These are phyloP conservation scores for Drosophila demipolita DNA, from an alignment of 2,888 invertebrate genomes.

Conservation along the genomic window DNA sequence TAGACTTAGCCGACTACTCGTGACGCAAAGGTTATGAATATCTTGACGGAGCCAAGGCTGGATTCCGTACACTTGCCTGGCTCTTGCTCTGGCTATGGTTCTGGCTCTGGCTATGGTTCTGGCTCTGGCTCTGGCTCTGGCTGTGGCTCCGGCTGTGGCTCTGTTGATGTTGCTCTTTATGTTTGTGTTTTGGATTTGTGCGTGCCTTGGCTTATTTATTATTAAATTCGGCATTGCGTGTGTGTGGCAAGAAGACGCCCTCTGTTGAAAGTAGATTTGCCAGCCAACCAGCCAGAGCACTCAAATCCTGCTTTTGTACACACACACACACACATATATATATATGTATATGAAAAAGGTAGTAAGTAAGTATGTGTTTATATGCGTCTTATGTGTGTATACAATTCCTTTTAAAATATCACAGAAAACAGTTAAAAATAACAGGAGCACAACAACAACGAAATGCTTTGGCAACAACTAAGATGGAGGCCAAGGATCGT, in stretches of 20 bases:
- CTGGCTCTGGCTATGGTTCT: no score
- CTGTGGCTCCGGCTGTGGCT: not conserved
- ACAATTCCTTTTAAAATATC: constrained; percentile 52
- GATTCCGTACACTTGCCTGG: constrained; percentile 8
- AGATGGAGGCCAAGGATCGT: constrained; percentile 34
- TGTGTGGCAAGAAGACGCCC: constrained; percentile 20
- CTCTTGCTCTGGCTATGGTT: constrained; percentile 5
- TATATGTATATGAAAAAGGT: no score
- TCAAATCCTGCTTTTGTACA: constrained; percentile 6
- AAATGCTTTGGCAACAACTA: constrained; percentile 2
- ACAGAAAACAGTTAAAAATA: constrained; percentile 54
- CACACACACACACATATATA: not conserved
- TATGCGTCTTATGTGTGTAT: constrained; percentile 15
- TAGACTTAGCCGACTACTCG: not conserved
- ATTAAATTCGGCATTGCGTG: constrained; percentile 57
- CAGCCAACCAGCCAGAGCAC: not conserved
- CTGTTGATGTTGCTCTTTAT: constrained; percentile 11
- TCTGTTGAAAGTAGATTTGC: constrained; percentile 9
- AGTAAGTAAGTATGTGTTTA: not conserved
- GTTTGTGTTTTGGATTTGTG: constrained; percentile 33
- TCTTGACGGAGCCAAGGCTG: constrained; percentile 8
- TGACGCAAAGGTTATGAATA: constrained; percentile 33
- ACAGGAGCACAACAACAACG: constrained; percentile 10
- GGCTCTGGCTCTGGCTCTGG: constrained; percentile 1
- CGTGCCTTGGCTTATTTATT: constrained; percentile 66